Conservation (phyloP, 2,113 vertebrate genomes). For the Collichthys lucidus region DNA sequence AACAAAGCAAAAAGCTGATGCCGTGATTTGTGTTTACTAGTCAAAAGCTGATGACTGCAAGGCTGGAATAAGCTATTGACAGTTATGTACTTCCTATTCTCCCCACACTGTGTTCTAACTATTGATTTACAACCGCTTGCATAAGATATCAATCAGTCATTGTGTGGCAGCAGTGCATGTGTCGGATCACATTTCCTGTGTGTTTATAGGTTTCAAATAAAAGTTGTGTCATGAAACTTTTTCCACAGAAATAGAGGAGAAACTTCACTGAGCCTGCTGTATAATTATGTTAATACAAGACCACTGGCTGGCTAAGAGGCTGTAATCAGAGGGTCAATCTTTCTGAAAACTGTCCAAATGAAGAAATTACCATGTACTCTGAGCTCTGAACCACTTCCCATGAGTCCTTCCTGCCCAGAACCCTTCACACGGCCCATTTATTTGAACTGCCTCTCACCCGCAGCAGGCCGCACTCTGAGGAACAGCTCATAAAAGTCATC, state of each 20-base stretch:
- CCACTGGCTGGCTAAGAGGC: slow-evolving; percentile 49
- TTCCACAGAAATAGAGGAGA: slow-evolving; percentile 39
- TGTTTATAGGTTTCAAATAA: slow-evolving; percentile 5
- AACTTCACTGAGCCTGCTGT: slow-evolving; percentile 44
- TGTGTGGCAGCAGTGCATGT: neutral
- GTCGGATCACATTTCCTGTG: slow-evolving; percentile 6
- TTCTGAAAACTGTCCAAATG: slow-evolving; percentile 66
- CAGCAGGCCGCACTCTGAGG: slow-evolving; percentile 67
- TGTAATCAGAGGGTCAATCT: slow-evolving; percentile 72
- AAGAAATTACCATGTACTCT: slow-evolving; percentile 70
- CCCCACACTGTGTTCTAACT: neutral
- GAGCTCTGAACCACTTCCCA: slow-evolving; percentile 68
- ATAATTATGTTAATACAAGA: slow-evolving; percentile 65
- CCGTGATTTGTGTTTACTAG: neutral
- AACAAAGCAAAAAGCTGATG: neutral
- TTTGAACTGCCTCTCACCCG: slow-evolving; percentile 78
- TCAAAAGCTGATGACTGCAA: neutral
- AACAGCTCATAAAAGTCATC: slow-evolving; percentile 76
- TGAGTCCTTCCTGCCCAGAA: slow-evolving; percentile 66
- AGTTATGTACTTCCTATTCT: neutral
- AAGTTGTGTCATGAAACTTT: slow-evolving; percentile 31
- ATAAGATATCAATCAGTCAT: slow-evolving; percentile 30
- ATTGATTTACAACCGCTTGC: slow-evolving; percentile 42
- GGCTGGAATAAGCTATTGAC: slow-evolving; percentile 29
- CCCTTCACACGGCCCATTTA: slow-evolving; percentile 80